Percentiles rank a stretch among this genome's conserved stretches.
These are phyloP conservation scores for Hippopotamyrus pictus DNA, from an alignment of 2,797 vertebrate genomes.

Conservation along the genomic window DNA sequence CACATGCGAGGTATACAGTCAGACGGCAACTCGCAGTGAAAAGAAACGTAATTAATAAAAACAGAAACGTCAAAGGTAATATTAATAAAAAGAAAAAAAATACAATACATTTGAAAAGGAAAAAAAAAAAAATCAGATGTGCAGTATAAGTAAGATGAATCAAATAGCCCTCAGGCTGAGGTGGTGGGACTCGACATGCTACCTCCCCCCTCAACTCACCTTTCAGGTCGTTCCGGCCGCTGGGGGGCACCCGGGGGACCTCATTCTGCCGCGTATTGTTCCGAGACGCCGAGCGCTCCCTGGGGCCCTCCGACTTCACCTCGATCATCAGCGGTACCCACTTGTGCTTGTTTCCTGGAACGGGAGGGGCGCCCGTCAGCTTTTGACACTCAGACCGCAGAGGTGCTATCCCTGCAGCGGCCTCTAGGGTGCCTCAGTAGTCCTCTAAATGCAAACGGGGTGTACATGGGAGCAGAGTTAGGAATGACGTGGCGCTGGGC, in stretches of 20 bases:
- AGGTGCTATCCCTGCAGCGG: constrained; percentile 25
- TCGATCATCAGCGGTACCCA: constrained; percentile 98
- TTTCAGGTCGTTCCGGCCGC: constrained; percentile 81
- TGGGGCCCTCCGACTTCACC: constrained; percentile 88
- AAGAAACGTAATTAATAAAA: background rate
- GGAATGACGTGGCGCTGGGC: constrained; percentile 37
- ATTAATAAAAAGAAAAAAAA: background rate
- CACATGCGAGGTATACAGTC: background rate
- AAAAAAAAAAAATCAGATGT: background rate
- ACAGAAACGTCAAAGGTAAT: background rate
- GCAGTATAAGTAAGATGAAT: background rate
- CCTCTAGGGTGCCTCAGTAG: constrained; percentile 37
- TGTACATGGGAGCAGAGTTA: background rate
- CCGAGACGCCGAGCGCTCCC: constrained; percentile 85
- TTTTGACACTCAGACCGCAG: background rate
- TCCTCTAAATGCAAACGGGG: background rate
- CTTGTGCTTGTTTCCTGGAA: constrained; percentile 87
- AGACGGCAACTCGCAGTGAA: background rate
- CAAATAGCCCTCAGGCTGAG: background rate
- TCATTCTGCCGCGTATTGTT: constrained; percentile 88
- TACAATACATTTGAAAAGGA: background rate
- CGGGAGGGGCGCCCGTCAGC: background rate
- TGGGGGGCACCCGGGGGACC: constrained; percentile 72
- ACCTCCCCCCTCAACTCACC: constrained; percentile 55
- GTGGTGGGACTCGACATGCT: background rate